A percentile compares a stretch with the other conserved stretches of the same genome.
Evolutionary conservation across 2,113 vertebrate species (phyloP).

Genomic region (Urocolius indicus): DNA sequence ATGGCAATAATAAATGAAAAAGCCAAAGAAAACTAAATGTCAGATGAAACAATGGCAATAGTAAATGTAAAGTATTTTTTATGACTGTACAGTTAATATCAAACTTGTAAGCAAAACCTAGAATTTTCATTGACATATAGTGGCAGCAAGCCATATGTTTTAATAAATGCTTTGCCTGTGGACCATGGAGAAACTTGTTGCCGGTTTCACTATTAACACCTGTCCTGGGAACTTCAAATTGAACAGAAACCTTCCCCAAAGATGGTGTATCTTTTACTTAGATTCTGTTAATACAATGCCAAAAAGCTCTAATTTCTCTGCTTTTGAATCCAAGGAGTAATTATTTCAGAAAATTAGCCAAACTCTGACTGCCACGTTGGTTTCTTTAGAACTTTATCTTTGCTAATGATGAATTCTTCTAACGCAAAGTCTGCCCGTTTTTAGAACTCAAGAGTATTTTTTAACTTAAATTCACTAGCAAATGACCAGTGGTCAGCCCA

Average conservation of each 20-base stretch:
- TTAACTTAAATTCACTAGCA: neutral
- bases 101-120: neutral
- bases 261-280: neutral
- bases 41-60: neutral
- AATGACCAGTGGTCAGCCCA: neutral
- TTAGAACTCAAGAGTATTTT: neutral
- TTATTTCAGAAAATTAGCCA: neutral
- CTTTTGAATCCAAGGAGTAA: neutral
- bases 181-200: neutral
- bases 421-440: neutral
- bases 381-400: neutral
- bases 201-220: neutral
- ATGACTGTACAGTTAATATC: neutral
- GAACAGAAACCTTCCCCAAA: neutral
- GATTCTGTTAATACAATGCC: neutral
- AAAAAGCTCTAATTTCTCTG: neutral
- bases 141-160: neutral
- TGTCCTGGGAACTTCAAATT: neutral
- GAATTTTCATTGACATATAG: neutral
- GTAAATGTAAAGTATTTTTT: neutral
- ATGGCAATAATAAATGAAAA: neutral
- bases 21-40: neutral
- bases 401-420: neutral
- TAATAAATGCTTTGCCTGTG: neutral
- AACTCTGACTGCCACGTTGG: neutral